Conservation (phyloP, 2,113 vertebrate species). For the Corvus hawaiiensis region DNA sequence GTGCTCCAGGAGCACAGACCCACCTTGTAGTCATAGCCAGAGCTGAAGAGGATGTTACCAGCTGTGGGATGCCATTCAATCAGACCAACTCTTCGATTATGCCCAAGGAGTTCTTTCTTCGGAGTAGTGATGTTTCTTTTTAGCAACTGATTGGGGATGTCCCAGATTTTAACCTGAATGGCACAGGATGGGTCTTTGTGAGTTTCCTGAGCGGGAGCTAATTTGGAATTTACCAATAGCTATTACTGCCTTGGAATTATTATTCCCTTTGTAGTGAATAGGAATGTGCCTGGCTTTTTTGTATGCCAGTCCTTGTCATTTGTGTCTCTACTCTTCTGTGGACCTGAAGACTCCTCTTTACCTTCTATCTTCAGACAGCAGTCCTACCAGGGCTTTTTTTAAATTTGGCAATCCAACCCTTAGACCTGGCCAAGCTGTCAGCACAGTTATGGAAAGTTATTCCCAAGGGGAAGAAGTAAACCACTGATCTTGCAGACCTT, state of each 20-base stretch:
- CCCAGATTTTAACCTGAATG: constrained; percentile 88
- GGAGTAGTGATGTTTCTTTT: constrained; percentile 77
- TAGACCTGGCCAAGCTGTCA: not conserved
- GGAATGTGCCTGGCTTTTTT: not conserved
- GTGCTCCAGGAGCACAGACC: not conserved
- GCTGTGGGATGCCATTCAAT: constrained; percentile 93
- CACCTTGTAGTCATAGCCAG: constrained; percentile 91
- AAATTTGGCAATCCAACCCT: not conserved
- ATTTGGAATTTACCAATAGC: not conserved
- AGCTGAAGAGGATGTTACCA: constrained; percentile 86
- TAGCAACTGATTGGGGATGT: constrained; percentile 82
- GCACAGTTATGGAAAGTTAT: not conserved
- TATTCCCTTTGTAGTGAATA: not conserved
- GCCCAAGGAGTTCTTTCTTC: constrained; percentile 84
- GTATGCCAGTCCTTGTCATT: not conserved
- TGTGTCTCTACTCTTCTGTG: not conserved
- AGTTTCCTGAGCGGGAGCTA: not conserved
- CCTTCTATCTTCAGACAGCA: not conserved
- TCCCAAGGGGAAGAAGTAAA: not conserved
- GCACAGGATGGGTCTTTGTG: not conserved
- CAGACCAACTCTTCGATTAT: constrained; percentile 84
- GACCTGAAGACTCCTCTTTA: not conserved
- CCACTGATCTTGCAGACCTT: not conserved
- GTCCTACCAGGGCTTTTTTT: not conserved
- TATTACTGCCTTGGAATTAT: not conserved